Evolutionary conservation across 2,888 invertebrate species (phyloP), one percentile per base, ranked within the genome.

Genomic region (Chrysolina oricalcia): DNA sequence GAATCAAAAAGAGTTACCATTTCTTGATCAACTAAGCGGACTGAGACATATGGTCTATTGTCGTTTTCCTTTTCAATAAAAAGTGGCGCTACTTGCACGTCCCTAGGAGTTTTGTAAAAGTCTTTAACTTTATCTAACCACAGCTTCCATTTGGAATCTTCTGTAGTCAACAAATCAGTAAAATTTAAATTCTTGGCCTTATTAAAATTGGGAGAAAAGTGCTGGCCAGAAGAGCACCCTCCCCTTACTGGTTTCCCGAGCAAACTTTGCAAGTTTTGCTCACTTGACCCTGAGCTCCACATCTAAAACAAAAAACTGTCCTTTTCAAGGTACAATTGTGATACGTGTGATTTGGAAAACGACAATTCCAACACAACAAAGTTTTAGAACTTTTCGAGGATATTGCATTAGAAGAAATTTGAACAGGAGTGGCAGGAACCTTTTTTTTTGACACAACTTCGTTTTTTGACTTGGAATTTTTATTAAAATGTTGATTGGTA

Each of bases 351-450:
- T 23, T 56, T 2, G 13, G 11, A 56, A 21, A 56, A 13, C 56
- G 19, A 21, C 56, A 56, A 15, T 56, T 56, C 56, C 21, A 56
- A 56, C 56, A 23, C 21, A 56, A 56, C 10, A 56, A 11, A 13
- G 23, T 56, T 56, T 56, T 0, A 2, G 15, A 10, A 21, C 15
- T 56, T 56, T 21, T 21, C 10, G 3, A 21, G 9, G 23, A 21
- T n/a, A 48, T 48, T 19, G 19, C 56, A 23, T 21, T 56, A 13
- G n/a, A n/a, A 9, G 19, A 21, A 56, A 9, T 23, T 56, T 19
- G 10, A 5, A 9, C 19, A 15, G 23, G 11, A 23, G 4, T 21
- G n/a, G n/a, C n/a, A 21, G 23, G 23, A 0, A 11, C 13, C 9
- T 23, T 0, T 56, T 23, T 10, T 23, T 21, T 56, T 5, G 15